phyloP scores from a whole-genome alignment of 1,140 invertebrate species.

The Drosophila pallidifrons region DNA sequence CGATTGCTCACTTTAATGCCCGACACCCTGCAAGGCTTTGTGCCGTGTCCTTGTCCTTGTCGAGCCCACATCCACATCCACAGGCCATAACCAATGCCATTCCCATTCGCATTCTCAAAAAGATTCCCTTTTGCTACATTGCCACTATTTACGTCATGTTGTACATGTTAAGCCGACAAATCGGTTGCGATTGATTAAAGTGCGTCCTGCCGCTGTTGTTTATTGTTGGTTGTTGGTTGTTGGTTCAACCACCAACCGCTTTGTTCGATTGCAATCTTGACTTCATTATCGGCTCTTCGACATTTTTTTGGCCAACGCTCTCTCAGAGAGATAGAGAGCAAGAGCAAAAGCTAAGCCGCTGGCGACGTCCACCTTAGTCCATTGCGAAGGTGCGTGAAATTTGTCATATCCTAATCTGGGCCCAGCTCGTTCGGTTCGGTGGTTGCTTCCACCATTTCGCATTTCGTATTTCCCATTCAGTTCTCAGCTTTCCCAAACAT shows the following conservation, averaged over 20 bases:
- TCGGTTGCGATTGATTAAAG: constrained; percentile 85
- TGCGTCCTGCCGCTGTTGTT: constrained; percentile 39
- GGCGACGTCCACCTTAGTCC: constrained; percentile 69
- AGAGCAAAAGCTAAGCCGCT: constrained; percentile 66
- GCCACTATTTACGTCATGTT: constrained; percentile 78
- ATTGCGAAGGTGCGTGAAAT: constrained; percentile 54
- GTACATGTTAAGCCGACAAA: constrained; percentile 85
- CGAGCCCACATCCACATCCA: background rate
- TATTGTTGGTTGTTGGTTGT: no score
- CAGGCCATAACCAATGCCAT: constrained; percentile 5
- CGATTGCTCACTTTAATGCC: constrained; percentile 81
- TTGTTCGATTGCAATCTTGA: constrained; percentile 71
- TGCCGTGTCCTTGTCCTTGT: constrained; percentile 1
- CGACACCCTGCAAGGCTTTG: constrained; percentile 57
- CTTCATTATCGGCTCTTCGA: constrained; percentile 68
- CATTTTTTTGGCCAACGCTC: constrained; percentile 35
- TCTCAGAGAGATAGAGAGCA: background rate
- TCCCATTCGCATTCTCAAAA: background rate
- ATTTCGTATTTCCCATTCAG: background rate
- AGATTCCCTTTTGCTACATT: background rate
- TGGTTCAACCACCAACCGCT: constrained; percentile 18
- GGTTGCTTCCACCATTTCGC: constrained; percentile 50
- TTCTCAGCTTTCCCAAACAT: constrained; percentile 24
- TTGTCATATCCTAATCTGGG: constrained; percentile 78
- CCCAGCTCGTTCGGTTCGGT: constrained; percentile 1